Conservation (phyloP, 2,888 invertebrate genomes). For the Caenorhabditis sp. region DNA sequence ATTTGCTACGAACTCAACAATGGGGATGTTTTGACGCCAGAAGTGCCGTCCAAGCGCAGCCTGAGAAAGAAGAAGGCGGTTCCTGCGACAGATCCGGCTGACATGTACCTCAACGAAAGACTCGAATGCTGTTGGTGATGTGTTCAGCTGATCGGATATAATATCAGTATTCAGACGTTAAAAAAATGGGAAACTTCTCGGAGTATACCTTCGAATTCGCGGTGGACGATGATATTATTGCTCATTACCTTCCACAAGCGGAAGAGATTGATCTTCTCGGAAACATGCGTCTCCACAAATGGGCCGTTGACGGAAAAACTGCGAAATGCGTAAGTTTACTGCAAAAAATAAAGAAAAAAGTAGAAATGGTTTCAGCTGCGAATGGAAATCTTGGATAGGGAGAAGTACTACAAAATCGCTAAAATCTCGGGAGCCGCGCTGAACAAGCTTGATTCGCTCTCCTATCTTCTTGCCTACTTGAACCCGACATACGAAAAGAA, state of each 20-base stretch:
- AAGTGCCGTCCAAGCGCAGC: not conserved
- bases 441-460: not conserved
- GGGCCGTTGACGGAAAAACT: not conserved
- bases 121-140: not conserved
- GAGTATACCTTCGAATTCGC: not conserved
- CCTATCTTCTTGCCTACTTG: not conserved
- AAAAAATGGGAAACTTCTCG: not conserved
- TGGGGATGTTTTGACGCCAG: too few relatives aligned
- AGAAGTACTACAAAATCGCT: not conserved
- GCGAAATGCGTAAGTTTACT: not conserved
- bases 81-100: not conserved
- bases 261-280: not conserved
- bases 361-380: not conserved
- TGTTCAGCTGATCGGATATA: too few relatives aligned
- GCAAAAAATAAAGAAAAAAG: too few relatives aligned
- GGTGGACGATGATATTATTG: not conserved
- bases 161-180: not conserved
- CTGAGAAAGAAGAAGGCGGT: not conserved
- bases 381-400: too few relatives aligned
- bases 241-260: not conserved
- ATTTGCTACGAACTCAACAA: too few relatives aligned
- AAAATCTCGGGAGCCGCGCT: not conserved
- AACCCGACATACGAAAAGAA: not conserved
- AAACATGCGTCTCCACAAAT: not conserved
- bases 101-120: not conserved